A percentile compares a stretch with the other conserved stretches of the same genome.
phyloP scores from a whole-genome alignment of 2,888 invertebrate species.

The Tholera decimalis region DNA sequence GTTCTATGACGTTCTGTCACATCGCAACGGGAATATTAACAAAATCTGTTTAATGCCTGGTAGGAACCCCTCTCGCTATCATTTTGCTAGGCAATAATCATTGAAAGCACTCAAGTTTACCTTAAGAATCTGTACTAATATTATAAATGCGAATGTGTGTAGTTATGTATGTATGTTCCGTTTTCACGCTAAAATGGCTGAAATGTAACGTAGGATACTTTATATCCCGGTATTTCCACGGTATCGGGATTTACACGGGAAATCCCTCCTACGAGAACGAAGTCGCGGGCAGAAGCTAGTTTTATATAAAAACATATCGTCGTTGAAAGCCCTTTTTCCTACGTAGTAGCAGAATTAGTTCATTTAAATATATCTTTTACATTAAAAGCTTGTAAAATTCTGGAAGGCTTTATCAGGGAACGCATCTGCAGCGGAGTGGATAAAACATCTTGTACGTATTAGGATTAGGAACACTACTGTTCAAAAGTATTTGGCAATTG shows the following conservation, averaged over 20 bases:
- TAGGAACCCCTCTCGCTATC: background rate
- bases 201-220: no score
- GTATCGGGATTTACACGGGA: no score
- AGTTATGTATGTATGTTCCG: no score
- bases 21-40: background rate
- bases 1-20: no score
- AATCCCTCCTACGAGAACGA: no score
- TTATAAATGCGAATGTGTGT: no score
- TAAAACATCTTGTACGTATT: background rate
- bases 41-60: background rate
- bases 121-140: no score
- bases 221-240: no score
- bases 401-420: background rate
- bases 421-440: background rate
- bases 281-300: no score
- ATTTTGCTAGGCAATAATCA: background rate
- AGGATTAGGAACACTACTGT: no score
- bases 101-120: background rate
- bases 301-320: slow-evolving; percentile 2
- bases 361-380: background rate
- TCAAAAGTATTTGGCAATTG: no score
- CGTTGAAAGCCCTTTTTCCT: background rate
- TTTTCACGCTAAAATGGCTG: no score
- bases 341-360: background rate
- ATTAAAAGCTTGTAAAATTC: background rate